Evolutionary conservation across 2,888 invertebrate species (phyloP).

Genomic region (Andrena minutula): DNA sequence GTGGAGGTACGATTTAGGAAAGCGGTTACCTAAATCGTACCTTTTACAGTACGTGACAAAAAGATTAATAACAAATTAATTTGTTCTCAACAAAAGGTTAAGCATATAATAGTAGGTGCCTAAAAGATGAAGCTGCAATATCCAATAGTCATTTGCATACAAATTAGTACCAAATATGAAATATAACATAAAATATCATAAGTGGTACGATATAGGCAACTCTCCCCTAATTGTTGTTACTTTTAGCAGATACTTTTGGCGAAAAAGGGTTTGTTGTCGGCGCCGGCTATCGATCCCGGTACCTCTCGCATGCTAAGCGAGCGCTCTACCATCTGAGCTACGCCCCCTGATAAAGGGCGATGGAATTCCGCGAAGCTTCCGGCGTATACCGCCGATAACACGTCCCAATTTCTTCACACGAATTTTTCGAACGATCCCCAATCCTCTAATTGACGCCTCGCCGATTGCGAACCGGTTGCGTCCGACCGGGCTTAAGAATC

Average conservation of each 20-base stretch:
- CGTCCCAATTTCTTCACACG: slow-evolving; percentile 31
- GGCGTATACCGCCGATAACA: slow-evolving; percentile 12
- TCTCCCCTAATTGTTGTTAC: too few relatives aligned
- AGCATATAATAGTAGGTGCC: too few relatives aligned
- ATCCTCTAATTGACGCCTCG: slow-evolving; percentile 40
- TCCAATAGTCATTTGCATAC: too few relatives aligned
- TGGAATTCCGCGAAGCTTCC: slow-evolving; percentile 33
- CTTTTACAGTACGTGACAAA: too few relatives aligned
- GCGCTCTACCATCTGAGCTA: slow-evolving; percentile 85
- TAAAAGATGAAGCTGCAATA: too few relatives aligned
- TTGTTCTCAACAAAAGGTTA: too few relatives aligned
- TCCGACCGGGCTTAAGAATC: slow-evolving; percentile 38
- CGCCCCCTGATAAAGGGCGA: slow-evolving; percentile 75
- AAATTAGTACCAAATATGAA: too few relatives aligned
- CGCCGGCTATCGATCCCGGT: slow-evolving; percentile 84
- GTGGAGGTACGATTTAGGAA: too few relatives aligned
- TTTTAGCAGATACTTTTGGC: background rate
- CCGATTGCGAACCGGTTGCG: slow-evolving; percentile 37
- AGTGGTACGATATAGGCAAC: too few relatives aligned
- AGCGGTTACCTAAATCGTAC: too few relatives aligned
- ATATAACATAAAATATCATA: too few relatives aligned
- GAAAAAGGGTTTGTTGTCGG: slow-evolving; percentile 71
- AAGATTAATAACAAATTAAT: too few relatives aligned
- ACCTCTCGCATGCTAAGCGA: slow-evolving; percentile 85
- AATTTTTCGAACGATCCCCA: slow-evolving; percentile 9